Evolutionary conservation across 2,797 vertebrate species (phyloP), one percentile per base, ranked within the genome.

Genomic region (Aphelocoma californica): DNA sequence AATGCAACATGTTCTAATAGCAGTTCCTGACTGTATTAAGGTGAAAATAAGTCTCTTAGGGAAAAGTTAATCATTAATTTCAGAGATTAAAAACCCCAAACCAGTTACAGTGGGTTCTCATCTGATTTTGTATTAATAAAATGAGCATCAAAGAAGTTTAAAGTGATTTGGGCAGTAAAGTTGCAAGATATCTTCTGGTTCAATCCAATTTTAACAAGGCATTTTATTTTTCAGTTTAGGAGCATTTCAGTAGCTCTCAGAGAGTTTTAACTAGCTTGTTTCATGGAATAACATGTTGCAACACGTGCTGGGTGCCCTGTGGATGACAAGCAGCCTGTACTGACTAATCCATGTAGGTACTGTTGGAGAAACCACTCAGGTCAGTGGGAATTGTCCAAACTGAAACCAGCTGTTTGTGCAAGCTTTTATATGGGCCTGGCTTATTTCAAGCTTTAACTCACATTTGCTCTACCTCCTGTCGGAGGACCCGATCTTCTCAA

Each of bases 181-280:
- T 75, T 70, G 48, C 57, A 51, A 47, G 53, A 8, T 42, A n/a
- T 73, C 48, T 73, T 84, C 64, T 9, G 9, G 91, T 95, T 88
- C 86, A 47, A 77, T 66, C 47, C 0, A 8, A 44, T 95, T 92
- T 86, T 58, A 93, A 81, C 40, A 44, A 86, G 81, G 66, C 38
- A 23, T 66, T 86, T 85, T 48, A 28, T 50, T 93, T 93, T 69
- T 61, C 20, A 8, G 56, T 40, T 56, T 11, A 14, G 86, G 15
- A 64, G 86, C 53, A 10, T 94, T 96, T 94, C 92, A 83, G 88
- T 66, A 90, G 90, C 83, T 95, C 57, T 83, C 81, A 80, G 62
- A 77, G 82, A 82, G 92, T 79, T 90, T 91, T 94, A 95, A 91
- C 91, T 73, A 50, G 71, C 72, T 90, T 86, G 64, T 81, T 96